Conservation (phyloP, 2,113 vertebrate species). For the Lipophrys pholis region DNA sequence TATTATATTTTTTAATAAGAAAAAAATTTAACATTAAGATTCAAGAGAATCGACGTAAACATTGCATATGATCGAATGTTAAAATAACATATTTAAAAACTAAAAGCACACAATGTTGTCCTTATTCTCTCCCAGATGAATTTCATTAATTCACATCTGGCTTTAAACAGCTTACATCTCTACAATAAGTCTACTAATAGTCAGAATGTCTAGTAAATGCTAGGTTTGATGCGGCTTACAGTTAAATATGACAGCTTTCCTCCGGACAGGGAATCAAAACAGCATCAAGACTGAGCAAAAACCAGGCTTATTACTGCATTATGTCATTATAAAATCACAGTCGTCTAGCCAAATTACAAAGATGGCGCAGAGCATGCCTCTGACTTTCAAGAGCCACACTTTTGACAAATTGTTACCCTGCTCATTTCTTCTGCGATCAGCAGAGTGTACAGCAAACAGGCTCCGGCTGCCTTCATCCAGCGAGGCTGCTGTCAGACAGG, state of each 20-base stretch:
- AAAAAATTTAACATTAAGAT: no score
- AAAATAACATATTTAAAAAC: no score
- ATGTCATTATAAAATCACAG: conserved; percentile 18
- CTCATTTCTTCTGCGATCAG: conserved; percentile 20
- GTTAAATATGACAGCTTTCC: background rate
- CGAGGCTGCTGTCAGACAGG: conserved; percentile 18
- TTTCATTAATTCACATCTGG: background rate
- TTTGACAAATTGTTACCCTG: conserved; percentile 9
- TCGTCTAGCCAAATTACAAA: background rate
- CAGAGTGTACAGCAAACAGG: background rate
- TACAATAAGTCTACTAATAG: background rate
- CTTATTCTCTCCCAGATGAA: background rate
- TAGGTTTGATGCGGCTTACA: background rate
- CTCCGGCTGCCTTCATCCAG: conserved; percentile 4
- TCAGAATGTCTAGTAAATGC: background rate
- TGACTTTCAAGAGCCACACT: background rate
- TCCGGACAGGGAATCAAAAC: conserved; percentile 9
- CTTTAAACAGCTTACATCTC: background rate
- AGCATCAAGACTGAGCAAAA: conserved; percentile 13
- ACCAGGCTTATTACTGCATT: background rate
- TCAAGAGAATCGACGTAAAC: no score
- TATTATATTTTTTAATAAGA: no score
- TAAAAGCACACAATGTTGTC: background rate
- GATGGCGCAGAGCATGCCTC: background rate
- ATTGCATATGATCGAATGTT: no score